These are phyloP conservation scores for Drosophila pruinosa DNA, from an alignment of 1,140 invertebrate species.

Conservation along the genomic window DNA sequence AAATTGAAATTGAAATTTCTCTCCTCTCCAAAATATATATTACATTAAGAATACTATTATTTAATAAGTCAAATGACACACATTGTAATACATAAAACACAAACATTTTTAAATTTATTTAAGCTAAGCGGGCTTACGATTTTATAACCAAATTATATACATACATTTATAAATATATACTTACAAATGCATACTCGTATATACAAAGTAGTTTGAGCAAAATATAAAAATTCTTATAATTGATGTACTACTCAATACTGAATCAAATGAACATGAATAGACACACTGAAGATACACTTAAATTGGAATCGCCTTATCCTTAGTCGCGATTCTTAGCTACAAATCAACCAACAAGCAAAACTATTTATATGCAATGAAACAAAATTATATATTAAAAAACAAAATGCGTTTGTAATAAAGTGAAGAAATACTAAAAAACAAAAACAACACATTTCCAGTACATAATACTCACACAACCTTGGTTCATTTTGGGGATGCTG, in stretches of 20 bases:
- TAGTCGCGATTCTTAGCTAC: slow-evolving; percentile 41
- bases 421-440: slow-evolving; percentile 58
- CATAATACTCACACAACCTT: background rate
- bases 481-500: background rate
- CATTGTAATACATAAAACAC: slow-evolving; percentile 40
- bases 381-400: slow-evolving; percentile 51
- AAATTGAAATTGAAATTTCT: slow-evolving; percentile 73
- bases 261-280: slow-evolving; percentile 21
- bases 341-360: slow-evolving; percentile 30
- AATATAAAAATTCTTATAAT: slow-evolving; percentile 22
- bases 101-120: slow-evolving; percentile 16
- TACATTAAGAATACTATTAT: slow-evolving; percentile 44
- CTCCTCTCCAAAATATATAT: slow-evolving; percentile 39
- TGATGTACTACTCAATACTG: slow-evolving; percentile 28
- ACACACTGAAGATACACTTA: slow-evolving; percentile 4
- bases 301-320: slow-evolving; percentile 41
- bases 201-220: slow-evolving; percentile 42
- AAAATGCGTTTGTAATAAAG: slow-evolving; percentile 66
- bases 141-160: slow-evolving; percentile 70
- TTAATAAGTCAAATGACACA: slow-evolving; percentile 48
- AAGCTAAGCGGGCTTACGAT: slow-evolving; percentile 75
- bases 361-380: slow-evolving; percentile 60
- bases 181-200: slow-evolving; percentile 51
- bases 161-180: slow-evolving; percentile 32
- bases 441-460: background rate